These are phyloP conservation scores for Cygnus atratus DNA, from an alignment of 2,113 vertebrate genomes.

Conservation along the genomic window DNA sequence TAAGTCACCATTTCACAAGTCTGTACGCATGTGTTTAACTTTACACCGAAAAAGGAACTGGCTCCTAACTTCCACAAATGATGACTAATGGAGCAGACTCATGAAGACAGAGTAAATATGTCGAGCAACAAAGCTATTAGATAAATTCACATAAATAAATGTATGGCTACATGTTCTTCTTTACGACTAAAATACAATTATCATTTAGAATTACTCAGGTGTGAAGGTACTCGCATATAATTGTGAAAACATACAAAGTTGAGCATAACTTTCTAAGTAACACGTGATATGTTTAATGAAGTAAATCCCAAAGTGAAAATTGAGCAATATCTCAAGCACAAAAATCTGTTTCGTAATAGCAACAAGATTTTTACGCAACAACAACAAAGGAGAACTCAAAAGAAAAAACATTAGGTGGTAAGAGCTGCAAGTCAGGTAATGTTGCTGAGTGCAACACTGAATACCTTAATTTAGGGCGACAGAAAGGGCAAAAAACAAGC, in stretches of 20 bases:
- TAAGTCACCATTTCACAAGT: background rate
- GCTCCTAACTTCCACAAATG: background rate
- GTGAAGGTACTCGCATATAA: background rate
- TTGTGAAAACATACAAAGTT: background rate
- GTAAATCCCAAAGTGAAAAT: slow-evolving; percentile 44
- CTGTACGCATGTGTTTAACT: background rate
- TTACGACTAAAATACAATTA: background rate
- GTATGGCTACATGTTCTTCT: background rate
- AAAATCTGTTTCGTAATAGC: slow-evolving; percentile 41
- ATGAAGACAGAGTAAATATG: background rate
- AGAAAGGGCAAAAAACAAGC: background rate
- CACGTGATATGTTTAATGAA: background rate
- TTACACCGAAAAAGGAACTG: slow-evolving; percentile 13
- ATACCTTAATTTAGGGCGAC: background rate
- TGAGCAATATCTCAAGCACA: slow-evolving; percentile 41
- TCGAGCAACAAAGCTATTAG: background rate
- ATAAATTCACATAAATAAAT: background rate
- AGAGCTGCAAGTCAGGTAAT: slow-evolving; percentile 57
- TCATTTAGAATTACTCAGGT: background rate
- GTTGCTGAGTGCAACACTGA: slow-evolving; percentile 45
- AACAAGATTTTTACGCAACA: slow-evolving; percentile 36
- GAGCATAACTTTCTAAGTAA: background rate
- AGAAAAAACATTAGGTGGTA: slow-evolving; percentile 37
- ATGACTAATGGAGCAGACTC: background rate
- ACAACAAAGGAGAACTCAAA: slow-evolving; percentile 44